Evolutionary conservation across 2,797 vertebrate species (phyloP).

Genomic region (Neopelma chrysocephalum): DNA sequence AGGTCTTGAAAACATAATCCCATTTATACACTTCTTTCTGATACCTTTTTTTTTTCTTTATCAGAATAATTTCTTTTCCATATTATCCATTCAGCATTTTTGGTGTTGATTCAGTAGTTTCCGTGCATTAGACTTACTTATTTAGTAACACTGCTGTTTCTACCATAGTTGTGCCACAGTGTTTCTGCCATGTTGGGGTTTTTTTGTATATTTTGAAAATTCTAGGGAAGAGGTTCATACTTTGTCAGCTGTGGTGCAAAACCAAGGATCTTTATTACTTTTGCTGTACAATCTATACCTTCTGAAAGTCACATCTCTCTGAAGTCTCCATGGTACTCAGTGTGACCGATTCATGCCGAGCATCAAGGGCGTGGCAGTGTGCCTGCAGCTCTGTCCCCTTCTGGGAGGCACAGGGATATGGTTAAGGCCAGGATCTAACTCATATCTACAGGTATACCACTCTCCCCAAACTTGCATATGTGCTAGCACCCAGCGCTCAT

Average conservation of each 20-base stretch:
- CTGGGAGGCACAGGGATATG: not conserved
- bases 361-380: rapidly evolving
- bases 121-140: not conserved
- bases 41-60: not conserved
- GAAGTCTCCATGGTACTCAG: not conserved
- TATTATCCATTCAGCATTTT: not conserved
- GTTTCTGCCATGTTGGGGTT: not conserved
- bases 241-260: not conserved
- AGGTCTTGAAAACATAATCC: not conserved
- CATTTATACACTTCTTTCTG: not conserved
- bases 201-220: not conserved
- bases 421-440: not conserved
- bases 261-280: not conserved
- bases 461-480: not conserved
- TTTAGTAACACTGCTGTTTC: not conserved
- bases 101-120: not conserved
- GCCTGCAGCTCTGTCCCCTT: not conserved
- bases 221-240: not conserved
- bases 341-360: not conserved
- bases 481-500: not conserved
- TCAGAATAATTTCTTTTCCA: not conserved
- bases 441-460: too few relatives aligned
- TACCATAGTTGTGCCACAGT: not conserved
- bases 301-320: not conserved
- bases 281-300: not conserved